Conservation (phyloP, 2,113 vertebrate genomes). For the Upupa epops region DNA sequence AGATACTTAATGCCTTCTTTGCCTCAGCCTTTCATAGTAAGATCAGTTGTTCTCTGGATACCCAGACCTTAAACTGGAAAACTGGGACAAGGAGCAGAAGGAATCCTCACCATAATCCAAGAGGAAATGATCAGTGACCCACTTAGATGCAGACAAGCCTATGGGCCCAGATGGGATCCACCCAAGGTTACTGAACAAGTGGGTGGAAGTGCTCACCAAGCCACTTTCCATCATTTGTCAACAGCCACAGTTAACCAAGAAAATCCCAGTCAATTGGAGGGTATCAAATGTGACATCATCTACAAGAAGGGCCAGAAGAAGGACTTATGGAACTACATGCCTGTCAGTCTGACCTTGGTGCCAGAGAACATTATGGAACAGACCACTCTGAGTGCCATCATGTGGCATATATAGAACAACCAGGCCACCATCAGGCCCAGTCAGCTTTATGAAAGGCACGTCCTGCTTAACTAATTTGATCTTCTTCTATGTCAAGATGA, state of each 20-base stretch:
- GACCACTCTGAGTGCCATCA: neutral
- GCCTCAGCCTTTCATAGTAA: neutral
- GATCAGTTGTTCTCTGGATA: neutral
- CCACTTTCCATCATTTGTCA: neutral
- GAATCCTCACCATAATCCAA: neutral
- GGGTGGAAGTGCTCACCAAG: neutral
- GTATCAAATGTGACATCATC: neutral
- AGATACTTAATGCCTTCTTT: neutral
- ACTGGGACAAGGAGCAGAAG: neutral
- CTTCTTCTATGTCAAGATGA: neutral
- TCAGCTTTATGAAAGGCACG: neutral
- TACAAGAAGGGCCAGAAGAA: neutral
- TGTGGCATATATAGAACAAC: too few relatives aligned
- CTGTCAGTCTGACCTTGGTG: neutral
- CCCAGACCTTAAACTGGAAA: neutral
- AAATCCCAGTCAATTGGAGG: neutral
- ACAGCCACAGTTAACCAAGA: neutral
- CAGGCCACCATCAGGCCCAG: neutral
- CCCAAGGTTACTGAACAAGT: neutral
- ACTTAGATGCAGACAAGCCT: neutral
- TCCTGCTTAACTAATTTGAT: neutral
- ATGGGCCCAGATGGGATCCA: neutral
- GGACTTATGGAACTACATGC: neutral
- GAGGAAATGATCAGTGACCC: neutral
- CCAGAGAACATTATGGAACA: neutral